Evolutionary conservation across 2,113 vertebrate genomes (phyloP).

Genomic region (Calonectris borealis): DNA sequence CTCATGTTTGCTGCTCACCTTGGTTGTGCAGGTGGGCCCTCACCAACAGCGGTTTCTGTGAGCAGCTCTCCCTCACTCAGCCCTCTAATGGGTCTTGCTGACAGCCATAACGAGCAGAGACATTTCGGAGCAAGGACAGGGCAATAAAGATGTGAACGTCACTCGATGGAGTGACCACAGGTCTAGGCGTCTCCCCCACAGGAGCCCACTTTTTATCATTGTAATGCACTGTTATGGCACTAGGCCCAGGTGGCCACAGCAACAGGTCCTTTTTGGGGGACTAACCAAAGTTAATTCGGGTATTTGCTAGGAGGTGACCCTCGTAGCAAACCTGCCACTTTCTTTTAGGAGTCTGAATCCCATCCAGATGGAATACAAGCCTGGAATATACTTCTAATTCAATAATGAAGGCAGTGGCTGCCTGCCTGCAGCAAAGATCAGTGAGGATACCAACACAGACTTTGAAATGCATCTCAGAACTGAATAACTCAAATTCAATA

Average conservation of each 20-base stretch:
- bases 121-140: background rate
- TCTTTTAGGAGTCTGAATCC: background rate
- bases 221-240: background rate
- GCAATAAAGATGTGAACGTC: background rate
- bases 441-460: background rate
- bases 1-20: background rate
- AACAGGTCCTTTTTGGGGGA: background rate
- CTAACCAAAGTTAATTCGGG: background rate
- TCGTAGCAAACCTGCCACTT: background rate
- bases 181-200: background rate
- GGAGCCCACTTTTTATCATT: background rate
- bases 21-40: background rate
- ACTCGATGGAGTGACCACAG: background rate
- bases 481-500: background rate
- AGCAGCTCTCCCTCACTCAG: background rate
- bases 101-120: fast-evolving
- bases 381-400: background rate
- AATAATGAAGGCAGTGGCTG: background rate
- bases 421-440: background rate
- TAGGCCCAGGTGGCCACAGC: background rate
- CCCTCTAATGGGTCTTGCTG: background rate
- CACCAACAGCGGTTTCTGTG: background rate
- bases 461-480: background rate
- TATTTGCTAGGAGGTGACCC: background rate
- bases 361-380: background rate